Base-by-base conservation (phyloP, 2,113 vertebrate genomes). In the Gavia stellata region DNA sequence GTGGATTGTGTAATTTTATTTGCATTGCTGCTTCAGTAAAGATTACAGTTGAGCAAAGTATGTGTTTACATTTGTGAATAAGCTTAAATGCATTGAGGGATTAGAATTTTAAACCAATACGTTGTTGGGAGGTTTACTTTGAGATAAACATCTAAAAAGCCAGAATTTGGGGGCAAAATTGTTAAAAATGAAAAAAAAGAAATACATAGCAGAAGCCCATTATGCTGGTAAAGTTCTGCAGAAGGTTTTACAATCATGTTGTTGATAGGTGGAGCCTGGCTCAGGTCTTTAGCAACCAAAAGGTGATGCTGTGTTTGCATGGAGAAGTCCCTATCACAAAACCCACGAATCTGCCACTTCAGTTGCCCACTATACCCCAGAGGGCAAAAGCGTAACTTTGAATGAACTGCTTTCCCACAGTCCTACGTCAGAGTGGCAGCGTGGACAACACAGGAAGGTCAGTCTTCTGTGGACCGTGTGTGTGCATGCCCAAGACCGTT, bases 401-500 rank as follows among this genome's bases (percentile, higher is more conserved):
- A 73, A 55, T 36, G 34, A 59, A 24, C 26, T 47, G 11, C 33
- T 68, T 75, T 90, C 9, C 58, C 8, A 6, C 34, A 72, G 49
- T 38, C n/a, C 34, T 9, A 16, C 20, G 8, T 68, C 36, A 49
- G 25, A 86, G 24, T 15, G 19, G 19, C 45, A 80, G 44, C 28
- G 68, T 0, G 3, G 61, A 34, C 17, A 55, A 13, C 18, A 49
- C 75, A 50, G n/a, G 20, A 88, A 81, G 20, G 40, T 82, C 71
- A 34, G 34, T 31, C 26, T 74, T 86, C 38, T 26, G 19, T 36
- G 38, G 29, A 33, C 8, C 0, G 0, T 45, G 13, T n/a, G 6
- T 3, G 0, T 18, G 8, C n/a, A 3, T 31, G 19, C 15, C n/a
- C 14, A n/a, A 33, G 44, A 49, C 24, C 1, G 0, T 42, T 81